Base-by-base conservation (phyloP, 2,888 invertebrate species). In the Eurytoma californica region DNA sequence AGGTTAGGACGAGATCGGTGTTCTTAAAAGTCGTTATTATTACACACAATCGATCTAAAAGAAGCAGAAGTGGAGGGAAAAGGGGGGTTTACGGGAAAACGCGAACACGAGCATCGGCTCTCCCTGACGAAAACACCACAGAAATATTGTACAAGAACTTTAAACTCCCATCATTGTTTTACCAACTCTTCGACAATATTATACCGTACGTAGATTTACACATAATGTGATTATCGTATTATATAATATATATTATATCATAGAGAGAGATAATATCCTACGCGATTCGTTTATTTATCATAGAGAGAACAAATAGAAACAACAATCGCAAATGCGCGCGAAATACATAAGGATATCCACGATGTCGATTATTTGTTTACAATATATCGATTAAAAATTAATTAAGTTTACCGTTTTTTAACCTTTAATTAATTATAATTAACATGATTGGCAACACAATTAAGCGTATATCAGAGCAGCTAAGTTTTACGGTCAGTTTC, bases 361-460 rank as follows among this genome's bases (percentile, higher is more conserved):
- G 80, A 61, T 61, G 72, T 77, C 72, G 77, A 79, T 79, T 80
- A 79, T 82, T 77, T 70, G 18, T 69, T 68, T 77, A 61, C 39
- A 61, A 30, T 30, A 73, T 79, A 65, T 82, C 78, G 57, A 82
- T 82, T 83, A 82, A 83, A 83, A 82, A 84, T 82, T 82, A 83
- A 81, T 84, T 84, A 85, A 84, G 84, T 84, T 82, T 82, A 84
- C 82, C 53, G 24, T 74, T 39, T 39, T 39, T 39, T 39, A 9
- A 39, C 39, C 39, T 39, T 82, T 83, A 85, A 85, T 84, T 84
- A 85, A 85, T 83, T 82, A 83, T 83, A 85, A 84, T 85, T 85
- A 86, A 86, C 84, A 85, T 85, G 84, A 87, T 88, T 88, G 88
- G 88, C 87, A 88, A 88, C 87, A 87, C 86, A 88, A 87, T 87